These are phyloP conservation scores for Polymixis flavicincta DNA, from an alignment of 2,888 invertebrate genomes.

Conservation along the genomic window DNA sequence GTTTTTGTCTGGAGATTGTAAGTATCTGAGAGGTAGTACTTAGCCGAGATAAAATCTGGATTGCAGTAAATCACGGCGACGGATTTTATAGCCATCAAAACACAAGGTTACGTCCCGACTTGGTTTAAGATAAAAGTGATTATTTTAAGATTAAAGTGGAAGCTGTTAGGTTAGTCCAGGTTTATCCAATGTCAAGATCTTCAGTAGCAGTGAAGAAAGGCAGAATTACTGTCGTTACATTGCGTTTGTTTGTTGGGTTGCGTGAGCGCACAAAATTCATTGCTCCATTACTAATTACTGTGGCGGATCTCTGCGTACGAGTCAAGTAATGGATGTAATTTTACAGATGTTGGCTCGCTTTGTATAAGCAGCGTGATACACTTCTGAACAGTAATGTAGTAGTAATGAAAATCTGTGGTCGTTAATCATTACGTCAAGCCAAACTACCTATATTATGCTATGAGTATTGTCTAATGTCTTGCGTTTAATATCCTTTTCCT, in stretches of 20 bases:
- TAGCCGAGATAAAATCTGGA: slow-evolving; percentile 51
- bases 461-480: not conserved
- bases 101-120: slow-evolving; percentile 41
- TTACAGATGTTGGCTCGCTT: slow-evolving; percentile 26
- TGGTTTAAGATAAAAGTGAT: slow-evolving; percentile 43
- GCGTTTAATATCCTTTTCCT: not conserved
- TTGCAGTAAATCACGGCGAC: slow-evolving; percentile 51
- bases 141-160: slow-evolving; percentile 40
- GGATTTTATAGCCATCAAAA: slow-evolving; percentile 46
- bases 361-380: slow-evolving; percentile 6
- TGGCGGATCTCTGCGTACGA: slow-evolving; percentile 14
- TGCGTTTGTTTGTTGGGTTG: slow-evolving; percentile 7
- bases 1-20: slow-evolving; percentile 48
- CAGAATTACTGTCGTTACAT: slow-evolving; percentile 22
- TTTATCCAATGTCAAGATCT: slow-evolving; percentile 34
- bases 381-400: slow-evolving; percentile 1
- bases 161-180: slow-evolving; percentile 16
- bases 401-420: slow-evolving; percentile 16
- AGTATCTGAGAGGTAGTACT: slow-evolving; percentile 33
- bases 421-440: slow-evolving; percentile 10
- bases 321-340: slow-evolving; percentile 25
- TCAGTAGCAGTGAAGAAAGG: slow-evolving; percentile 22
- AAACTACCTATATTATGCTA: not conserved
- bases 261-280: slow-evolving; percentile 17
- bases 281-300: slow-evolving; percentile 38